Percentiles rank a stretch among this genome's conserved stretches.
phyloP scores from a whole-genome alignment of 2,797 vertebrate species.

The Onychomys torridus region DNA sequence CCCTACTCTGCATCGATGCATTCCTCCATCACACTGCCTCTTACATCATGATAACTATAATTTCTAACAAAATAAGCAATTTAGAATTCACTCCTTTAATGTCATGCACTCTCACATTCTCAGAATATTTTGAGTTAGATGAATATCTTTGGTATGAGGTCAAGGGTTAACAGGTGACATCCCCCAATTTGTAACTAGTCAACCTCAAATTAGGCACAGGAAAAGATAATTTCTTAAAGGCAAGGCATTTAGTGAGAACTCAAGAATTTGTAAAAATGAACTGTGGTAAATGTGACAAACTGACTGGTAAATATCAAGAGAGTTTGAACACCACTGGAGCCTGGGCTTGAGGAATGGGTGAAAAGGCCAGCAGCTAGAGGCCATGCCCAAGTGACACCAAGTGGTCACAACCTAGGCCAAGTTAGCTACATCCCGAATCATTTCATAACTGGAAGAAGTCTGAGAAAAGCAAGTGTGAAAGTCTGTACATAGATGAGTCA shows the following conservation, averaged over 20 bases:
- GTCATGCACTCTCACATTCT: background rate
- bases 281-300: background rate
- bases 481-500: background rate
- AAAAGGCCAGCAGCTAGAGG: background rate
- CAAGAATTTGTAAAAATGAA: constrained; percentile 42
- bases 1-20: background rate
- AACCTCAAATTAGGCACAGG: too few species aligned
- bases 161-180: background rate
- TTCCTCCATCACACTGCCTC: background rate
- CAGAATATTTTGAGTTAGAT: background rate
- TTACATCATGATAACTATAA: background rate
- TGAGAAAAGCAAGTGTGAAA: background rate
- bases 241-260: background rate
- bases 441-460: background rate
- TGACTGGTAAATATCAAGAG: background rate
- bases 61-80: background rate
- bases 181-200: background rate
- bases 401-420: background rate
- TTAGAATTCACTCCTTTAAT: background rate
- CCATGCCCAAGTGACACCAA: background rate
- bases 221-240: background rate
- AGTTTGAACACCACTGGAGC: background rate
- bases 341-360: background rate
- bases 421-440: background rate
- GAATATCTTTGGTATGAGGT: background rate